Evolutionary conservation across 2,797 vertebrate genomes (phyloP).

Genomic region (Falco concolor): DNA sequence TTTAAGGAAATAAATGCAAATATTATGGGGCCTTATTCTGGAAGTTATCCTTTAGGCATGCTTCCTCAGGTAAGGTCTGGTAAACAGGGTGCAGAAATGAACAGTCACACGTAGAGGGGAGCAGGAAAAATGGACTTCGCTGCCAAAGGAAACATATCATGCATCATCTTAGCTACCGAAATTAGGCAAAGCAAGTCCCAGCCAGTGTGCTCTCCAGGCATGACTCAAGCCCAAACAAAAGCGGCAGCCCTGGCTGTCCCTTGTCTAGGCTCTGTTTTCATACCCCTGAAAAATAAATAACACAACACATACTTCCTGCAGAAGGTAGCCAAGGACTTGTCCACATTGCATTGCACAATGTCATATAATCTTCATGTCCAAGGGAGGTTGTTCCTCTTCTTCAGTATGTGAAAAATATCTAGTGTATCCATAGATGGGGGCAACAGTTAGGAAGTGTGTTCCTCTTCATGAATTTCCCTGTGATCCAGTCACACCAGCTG

Average conservation of each 20-base stretch:
- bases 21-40: background rate
- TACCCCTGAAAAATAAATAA: constrained; percentile 26
- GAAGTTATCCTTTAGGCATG: background rate
- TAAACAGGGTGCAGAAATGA: constrained; percentile 4
- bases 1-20: constrained; percentile 5
- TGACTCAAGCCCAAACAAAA: background rate
- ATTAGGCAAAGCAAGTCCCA: background rate
- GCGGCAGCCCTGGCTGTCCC: background rate
- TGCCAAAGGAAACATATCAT: background rate
- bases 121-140: background rate
- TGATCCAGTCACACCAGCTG: background rate
- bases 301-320: constrained; percentile 4
- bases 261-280: constrained; percentile 1
- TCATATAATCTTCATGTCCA: background rate
- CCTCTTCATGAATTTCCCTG: background rate
- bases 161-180: background rate
- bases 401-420: background rate
- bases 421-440: background rate
- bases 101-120: background rate
- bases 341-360: background rate
- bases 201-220: background rate
- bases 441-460: background rate
- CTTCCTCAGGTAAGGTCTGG: background rate
- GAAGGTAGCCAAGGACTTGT: constrained; percentile 16
- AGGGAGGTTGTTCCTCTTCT: background rate